Evolutionary conservation across 2,888 invertebrate genomes (phyloP), one percentile per base, ranked within the genome.

Genomic region (Lasioglossum figueresi): DNA sequence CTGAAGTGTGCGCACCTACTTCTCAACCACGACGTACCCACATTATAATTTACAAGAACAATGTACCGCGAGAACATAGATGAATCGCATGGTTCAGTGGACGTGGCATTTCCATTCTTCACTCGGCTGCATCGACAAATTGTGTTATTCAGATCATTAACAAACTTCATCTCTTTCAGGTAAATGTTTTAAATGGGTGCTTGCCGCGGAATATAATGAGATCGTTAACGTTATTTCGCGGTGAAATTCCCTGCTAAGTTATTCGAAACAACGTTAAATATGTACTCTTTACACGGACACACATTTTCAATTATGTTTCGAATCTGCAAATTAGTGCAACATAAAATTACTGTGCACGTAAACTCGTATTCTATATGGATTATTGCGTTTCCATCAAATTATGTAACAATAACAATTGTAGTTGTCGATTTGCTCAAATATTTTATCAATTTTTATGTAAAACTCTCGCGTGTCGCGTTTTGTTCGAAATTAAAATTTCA

Each of bases 61-160:
- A 66, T 0, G 23, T 66, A 66, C 31, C 23, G 8, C 19, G 34
- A 66, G 66, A 66, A 66, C 66, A 8, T 4, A 66, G 66, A 66
- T 23, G 66, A 66, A 66, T 66, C 23, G 10, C 34, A 37, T 10
- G 2, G 66, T 37, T 10, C 23, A 8, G 34, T 23, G 66, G 66
- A 23, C 34, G 19, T 37, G 66, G 66, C 66, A 4, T 66, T 66
- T 66, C 66, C 34, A 66, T 66, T 66, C 37, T 66, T 66, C 66
- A 66, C 66, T 37, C 66, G 66, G 34, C 19, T 66, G 66, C 66
- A 10, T 70, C 70, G n/a, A 40, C 70, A 70, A n/a, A 40, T 70
- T 40, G 37, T 2, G 23, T 70, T 70, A n/a, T 70, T 70, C 70
- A 14, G n/a, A 37, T 40, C 70, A 70, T 70, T 70, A 40, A 23